A percentile compares a stretch with the other conserved stretches of the same genome.
Evolutionary conservation across 1,140 invertebrate genomes (phyloP).

Genomic region (Mercenaria mercenaria): DNA sequence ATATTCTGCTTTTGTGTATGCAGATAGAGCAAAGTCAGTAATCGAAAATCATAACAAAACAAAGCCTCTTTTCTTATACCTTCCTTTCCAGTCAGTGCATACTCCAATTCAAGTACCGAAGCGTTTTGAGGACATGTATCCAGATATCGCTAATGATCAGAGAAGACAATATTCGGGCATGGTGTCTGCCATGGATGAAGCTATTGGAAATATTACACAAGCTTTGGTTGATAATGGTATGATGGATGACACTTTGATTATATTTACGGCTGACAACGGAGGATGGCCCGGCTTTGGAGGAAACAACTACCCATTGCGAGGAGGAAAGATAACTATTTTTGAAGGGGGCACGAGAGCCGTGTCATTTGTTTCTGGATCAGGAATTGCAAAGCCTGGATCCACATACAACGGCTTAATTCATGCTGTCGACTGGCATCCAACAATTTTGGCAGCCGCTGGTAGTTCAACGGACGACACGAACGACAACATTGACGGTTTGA

Average conservation of each 20-base stretch:
- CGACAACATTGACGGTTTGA: conserved; percentile 68
- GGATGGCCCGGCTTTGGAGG: conserved; percentile 76
- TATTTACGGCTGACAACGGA: conserved; percentile 31
- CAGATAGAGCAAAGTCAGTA: not conserved
- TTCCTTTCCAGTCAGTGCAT: conserved; percentile 39
- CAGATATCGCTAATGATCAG: conserved; percentile 52
- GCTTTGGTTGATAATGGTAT: conserved; percentile 84
- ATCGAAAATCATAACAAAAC: not conserved
- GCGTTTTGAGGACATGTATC: conserved; percentile 40
- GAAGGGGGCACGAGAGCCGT: conserved; percentile 79
- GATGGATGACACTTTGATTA: conserved; percentile 66
- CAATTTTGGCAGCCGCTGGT: conserved; percentile 25
- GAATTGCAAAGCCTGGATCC: conserved; percentile 60
- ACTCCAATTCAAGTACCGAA: conserved; percentile 9
- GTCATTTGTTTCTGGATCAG: conserved; percentile 71
- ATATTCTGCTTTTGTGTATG: conserved; percentile 2
- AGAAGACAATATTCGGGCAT: conserved; percentile 81
- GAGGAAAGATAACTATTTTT: conserved; percentile 76
- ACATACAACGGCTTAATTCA: conserved; percentile 61
- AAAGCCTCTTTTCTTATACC: conserved; percentile 8
- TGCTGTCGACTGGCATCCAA: conserved; percentile 33
- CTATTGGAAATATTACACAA: conserved; percentile 85
- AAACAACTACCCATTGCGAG: conserved; percentile 79
- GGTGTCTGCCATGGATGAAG: conserved; percentile 87
- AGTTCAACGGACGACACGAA: not conserved